A percentile compares a stretch with the other conserved stretches of the same genome.
These are phyloP conservation scores for Pipistrellus pygmaeus DNA, from an alignment of 2,797 vertebrate species.

Conservation along the genomic window DNA sequence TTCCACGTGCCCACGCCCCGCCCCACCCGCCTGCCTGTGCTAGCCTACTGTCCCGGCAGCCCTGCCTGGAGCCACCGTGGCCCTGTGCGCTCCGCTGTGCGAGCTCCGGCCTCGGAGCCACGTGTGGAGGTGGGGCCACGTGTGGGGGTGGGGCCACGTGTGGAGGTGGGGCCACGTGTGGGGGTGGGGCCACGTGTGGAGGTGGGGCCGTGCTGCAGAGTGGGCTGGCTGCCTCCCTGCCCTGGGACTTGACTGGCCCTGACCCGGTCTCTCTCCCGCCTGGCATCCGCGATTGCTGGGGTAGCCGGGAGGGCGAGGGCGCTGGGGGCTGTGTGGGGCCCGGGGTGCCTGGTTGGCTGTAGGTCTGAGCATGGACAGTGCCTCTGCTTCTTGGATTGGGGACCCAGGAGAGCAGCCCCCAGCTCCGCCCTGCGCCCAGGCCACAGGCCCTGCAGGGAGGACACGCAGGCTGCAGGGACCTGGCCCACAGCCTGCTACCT, in stretches of 20 bases:
- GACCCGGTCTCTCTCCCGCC: not conserved
- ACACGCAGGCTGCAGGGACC: not conserved
- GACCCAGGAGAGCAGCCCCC: rapidly evolving
- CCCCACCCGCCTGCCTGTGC: not conserved
- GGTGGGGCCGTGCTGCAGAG: not conserved
- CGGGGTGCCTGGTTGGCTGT: not conserved
- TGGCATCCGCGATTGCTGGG: rapidly evolving
- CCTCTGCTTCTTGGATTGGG: not conserved
- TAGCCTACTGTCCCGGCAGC: not conserved
- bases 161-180: too few species aligned
- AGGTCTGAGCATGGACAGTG: not conserved
- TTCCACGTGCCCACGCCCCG: not conserved
- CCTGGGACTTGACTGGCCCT: not conserved
- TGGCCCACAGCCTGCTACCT: rapidly evolving
- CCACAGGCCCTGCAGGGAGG: not conserved
- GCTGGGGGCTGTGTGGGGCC: not conserved
- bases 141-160: too few species aligned
- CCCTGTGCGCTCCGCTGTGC: too few species aligned
- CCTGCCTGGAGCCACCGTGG: too few species aligned
- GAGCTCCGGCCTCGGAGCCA: not conserved
- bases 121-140: not conserved
- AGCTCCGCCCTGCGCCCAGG: not conserved
- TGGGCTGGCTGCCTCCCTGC: not conserved
- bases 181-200: not conserved
- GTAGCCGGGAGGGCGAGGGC: rapidly evolving